Percentiles rank a stretch among this genome's conserved stretches.
Conservation (phyloP, 2,888 invertebrate species). For the Apomyelois bistriatella region DNA sequence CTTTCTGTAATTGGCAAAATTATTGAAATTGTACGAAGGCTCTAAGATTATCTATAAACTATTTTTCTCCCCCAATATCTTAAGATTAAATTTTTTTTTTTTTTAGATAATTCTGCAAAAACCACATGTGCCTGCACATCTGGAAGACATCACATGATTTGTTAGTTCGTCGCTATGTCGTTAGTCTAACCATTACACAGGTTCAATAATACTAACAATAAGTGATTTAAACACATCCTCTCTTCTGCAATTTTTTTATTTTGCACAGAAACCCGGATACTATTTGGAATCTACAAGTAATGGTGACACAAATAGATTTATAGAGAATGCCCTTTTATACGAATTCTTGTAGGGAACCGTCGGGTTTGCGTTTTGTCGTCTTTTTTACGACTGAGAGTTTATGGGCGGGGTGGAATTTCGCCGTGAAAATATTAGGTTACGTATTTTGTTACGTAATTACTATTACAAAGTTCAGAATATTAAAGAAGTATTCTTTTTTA, state of each 20-base stretch:
- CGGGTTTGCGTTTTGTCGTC: constrained; percentile 9
- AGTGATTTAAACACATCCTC: not conserved
- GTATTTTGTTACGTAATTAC: not conserved
- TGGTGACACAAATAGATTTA: constrained; percentile 16
- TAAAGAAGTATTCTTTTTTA: too few relatives aligned
- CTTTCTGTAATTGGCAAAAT: too few relatives aligned
- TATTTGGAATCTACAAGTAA: constrained; percentile 17
- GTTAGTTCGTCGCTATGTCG: too few relatives aligned
- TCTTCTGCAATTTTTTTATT: not conserved
- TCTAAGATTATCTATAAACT: too few relatives aligned
- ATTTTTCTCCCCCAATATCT: too few relatives aligned
- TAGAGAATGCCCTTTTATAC: constrained; percentile 7
- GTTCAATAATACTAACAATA: too few relatives aligned
- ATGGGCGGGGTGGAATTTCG: constrained; percentile 9
- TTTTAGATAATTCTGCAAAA: too few relatives aligned
- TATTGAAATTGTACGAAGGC: too few relatives aligned
- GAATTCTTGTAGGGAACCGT: not conserved
- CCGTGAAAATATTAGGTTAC: constrained; percentile 11
- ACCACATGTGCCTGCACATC: too few relatives aligned
- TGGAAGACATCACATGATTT: too few relatives aligned
- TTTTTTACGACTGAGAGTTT: constrained; percentile 8
- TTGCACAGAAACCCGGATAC: constrained; percentile 18
- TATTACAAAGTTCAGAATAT: constrained; percentile 17
- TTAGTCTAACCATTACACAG: too few relatives aligned
- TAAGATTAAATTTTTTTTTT: too few relatives aligned